A percentile compares a stretch with the other conserved stretches of the same genome.
phyloP scores from a whole-genome alignment of 2,113 vertebrate species.

The Abramis brama region DNA sequence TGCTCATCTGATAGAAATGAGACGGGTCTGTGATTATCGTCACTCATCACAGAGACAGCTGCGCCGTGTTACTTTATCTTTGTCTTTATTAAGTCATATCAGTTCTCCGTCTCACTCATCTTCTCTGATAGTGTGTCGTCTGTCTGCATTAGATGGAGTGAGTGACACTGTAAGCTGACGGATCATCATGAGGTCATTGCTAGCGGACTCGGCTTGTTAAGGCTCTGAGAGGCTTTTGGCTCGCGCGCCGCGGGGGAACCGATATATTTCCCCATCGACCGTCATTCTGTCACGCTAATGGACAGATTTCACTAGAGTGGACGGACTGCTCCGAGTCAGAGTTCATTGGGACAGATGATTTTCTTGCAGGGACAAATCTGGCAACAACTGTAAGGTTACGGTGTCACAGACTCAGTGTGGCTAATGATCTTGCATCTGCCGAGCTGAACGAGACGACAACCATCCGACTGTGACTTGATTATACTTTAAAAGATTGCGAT shows the following conservation, averaged over 20 bases:
- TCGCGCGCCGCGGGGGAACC: not conserved
- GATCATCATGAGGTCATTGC: conserved; percentile 26
- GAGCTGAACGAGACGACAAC: not conserved
- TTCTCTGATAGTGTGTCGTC: conserved; percentile 59
- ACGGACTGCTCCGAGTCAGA: conserved; percentile 23
- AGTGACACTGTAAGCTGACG: conserved; percentile 43
- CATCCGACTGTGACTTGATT: not conserved
- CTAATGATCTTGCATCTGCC: not conserved
- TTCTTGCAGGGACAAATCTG: conserved; percentile 32
- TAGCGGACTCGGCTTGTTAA: conserved; percentile 36
- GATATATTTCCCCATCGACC: conserved; percentile 18
- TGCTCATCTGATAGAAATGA: not conserved
- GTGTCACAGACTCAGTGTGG: not conserved
- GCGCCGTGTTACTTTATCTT: conserved; percentile 13
- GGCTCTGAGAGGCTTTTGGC: conserved; percentile 10
- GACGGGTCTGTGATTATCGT: not conserved
- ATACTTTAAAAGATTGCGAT: too few relatives aligned
- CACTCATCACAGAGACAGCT: conserved; percentile 31
- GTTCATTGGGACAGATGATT: conserved; percentile 3
- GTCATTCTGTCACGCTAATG: not conserved
- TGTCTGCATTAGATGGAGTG: conserved; percentile 52
- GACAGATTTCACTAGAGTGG: conserved; percentile 25
- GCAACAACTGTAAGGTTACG: not conserved
- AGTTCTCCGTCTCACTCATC: conserved; percentile 76
- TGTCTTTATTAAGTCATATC: conserved; percentile 68